Evolutionary conservation across 2,113 vertebrate species (phyloP), one percentile per base, ranked within the genome.

Genomic region (Mixornis gularis): DNA sequence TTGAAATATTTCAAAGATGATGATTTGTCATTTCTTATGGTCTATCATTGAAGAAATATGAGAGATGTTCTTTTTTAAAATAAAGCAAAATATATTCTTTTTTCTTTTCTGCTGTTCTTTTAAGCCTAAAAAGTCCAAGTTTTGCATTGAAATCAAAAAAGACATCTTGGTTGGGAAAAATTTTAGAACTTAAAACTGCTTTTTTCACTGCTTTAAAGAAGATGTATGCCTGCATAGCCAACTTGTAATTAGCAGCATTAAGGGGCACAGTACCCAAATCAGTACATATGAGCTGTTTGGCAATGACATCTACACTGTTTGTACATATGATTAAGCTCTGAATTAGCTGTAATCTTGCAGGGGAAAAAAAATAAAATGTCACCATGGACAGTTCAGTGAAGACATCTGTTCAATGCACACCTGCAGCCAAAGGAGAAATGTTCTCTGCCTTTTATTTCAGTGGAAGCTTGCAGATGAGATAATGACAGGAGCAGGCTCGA

Each of bases 311-410:
- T 93, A 48, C 48, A n/a, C 43, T 94, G 51, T 95, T 83, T 91
- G 53, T 69, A 30, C 63, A 53, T 79, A 27, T 55, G 56, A 80
- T 84, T 84, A 79, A 36, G 41, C 70, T 93, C 74, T 87, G 68
- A 91, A 83, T 95, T 94, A 94, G 56, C 66, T 93, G 68, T 83
- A 93, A 84, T 86, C 71, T 92, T 53, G 55, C 60, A 77, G 36
- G 36, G 8, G 2, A 43, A 48, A 59, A 69, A 73, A 59, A 59
- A 4, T 48, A 38, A 79, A 82, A 73, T 89, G 43, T 87, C 64
- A 85, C 71, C 38, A 24, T 87, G 85, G 93, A 63, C 87, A 83
- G 63, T 69, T 93, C 78, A 89, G 5, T 68, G 71, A 93, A 96
- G 89, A 77, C 83, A 94, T 94, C 89, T 95, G 77, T 77, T 96